Conservation (phyloP, 2,888 invertebrate genomes). For the Idaea aversata region DNA sequence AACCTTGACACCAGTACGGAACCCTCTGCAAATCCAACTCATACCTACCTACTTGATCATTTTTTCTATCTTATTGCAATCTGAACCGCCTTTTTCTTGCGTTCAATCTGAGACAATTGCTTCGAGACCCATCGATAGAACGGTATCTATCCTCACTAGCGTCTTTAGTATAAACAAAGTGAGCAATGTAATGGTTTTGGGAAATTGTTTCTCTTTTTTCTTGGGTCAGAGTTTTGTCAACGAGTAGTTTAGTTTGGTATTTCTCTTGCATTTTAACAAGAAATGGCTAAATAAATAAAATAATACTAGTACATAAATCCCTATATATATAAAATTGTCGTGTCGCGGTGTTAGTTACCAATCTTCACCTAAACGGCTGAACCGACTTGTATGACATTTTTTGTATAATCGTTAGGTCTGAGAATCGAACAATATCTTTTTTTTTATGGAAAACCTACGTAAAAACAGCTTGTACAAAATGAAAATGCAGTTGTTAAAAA, state of each 20-base stretch:
- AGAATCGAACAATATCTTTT: too few species aligned
- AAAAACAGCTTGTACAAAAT: too few species aligned
- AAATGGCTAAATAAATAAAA: neutral
- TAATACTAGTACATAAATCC: too few species aligned
- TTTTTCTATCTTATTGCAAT: slow-evolving; percentile 11
- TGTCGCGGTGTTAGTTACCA: too few species aligned
- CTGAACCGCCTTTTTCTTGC: slow-evolving; percentile 29
- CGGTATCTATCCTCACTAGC: slow-evolving; percentile 42
- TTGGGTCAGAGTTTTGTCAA: neutral
- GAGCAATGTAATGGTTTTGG: slow-evolving; percentile 41
- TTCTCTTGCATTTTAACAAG: neutral
- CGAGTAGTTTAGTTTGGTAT: neutral
- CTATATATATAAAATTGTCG: too few species aligned
- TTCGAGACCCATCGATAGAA: slow-evolving; percentile 44
- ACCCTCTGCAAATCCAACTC: neutral
- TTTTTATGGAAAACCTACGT: too few species aligned
- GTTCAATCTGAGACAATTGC: slow-evolving; percentile 41
- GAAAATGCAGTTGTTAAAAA: too few species aligned
- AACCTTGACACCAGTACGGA: neutral
- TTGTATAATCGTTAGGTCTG: too few species aligned
- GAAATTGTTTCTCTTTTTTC: slow-evolving; percentile 34
- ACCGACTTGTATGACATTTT: too few species aligned
- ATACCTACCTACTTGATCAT: neutral
- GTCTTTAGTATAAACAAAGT: slow-evolving; percentile 45
- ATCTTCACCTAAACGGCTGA: too few species aligned